Base-by-base conservation (phyloP, 2,113 vertebrate species). In the Syngnathus typhle region DNA sequence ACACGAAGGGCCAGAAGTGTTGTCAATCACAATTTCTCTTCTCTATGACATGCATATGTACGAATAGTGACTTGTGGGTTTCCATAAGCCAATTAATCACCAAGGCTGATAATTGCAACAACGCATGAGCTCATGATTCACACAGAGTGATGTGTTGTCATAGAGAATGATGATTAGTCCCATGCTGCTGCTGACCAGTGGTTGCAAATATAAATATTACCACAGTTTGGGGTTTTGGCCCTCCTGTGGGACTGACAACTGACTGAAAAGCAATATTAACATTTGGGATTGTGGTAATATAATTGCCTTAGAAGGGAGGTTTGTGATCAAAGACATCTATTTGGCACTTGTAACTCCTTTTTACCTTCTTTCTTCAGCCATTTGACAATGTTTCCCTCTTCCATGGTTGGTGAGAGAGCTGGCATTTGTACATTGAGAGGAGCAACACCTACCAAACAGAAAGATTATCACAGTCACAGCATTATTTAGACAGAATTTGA, bases 321-420 rank as follows among this genome's bases (percentile, higher is more conserved):
- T 52, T 52, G 18, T 21, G 49, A 19, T n/a, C 6, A n/a, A 7
- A 52, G 7, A 11, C 9, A 52, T n/a, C n/a, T 51, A 51, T 52
- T 21, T 4, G 8, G 21, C 21, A 55, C 27, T 32, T 32, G 52
- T 32, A 58, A 43, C 0, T 59, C 70, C 63, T 0, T 4, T 88
- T 91, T 87, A 98, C 97, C 97, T 96, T 99, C 97, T 44, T 93
- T 96, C 85, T 96, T 98, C 59, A 99, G 87, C 97, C 97, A 99
- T 86, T 95, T 98, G 73, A 99, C 93, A 37, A 99, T 90, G 77
- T 92, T 98, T 72, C 97, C 97, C 86, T 95, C 91, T 84, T 96
- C 96, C 97, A 99, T 99, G 11, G 97, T 99, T 61, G 97, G 97
- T 32, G 97, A 99, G n/a, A 99, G 90, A 0, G 96, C 96, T 1